phyloP scores from a whole-genome alignment of 2,797 vertebrate species.

The Otus scops region DNA sequence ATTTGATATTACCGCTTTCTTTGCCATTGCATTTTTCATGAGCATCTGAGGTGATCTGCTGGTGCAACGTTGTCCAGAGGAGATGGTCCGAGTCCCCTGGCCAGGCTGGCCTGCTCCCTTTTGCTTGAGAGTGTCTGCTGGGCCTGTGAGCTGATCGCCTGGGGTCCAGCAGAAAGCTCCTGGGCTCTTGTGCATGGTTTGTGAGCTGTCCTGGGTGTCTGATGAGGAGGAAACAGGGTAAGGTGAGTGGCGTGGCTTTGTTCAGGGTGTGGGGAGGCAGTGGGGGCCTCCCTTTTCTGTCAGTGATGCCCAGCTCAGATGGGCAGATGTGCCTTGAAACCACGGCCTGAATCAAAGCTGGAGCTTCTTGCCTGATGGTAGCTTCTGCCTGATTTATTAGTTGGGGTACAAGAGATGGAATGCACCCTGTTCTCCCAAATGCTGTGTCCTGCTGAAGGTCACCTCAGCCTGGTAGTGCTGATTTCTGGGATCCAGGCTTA shows the following conservation, averaged over 20 bases:
- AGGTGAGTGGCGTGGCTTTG: neutral
- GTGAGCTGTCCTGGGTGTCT: neutral
- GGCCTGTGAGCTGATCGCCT: accelerated
- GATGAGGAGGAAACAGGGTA: neutral
- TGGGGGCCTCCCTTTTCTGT: neutral
- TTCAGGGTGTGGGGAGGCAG: neutral
- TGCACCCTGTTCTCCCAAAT: neutral
- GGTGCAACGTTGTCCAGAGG: neutral
- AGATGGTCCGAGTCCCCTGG: neutral
- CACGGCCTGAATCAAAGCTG: neutral
- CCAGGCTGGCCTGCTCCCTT: neutral
- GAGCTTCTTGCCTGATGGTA: neutral
- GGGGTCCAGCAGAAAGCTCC: neutral
- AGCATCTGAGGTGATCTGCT: neutral
- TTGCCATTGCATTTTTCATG: neutral
- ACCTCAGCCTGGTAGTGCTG: neutral
- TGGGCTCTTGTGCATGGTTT: neutral
- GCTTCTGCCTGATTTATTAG: neutral
- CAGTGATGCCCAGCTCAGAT: accelerated
- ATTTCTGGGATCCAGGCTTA: neutral
- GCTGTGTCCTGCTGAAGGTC: neutral
- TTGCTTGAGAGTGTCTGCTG: neutral
- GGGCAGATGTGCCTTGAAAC: neutral
- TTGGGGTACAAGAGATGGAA: neutral
- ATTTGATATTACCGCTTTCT: neutral